These are phyloP conservation scores for Cephonodes hylas DNA, from an alignment of 2,888 invertebrate genomes.

Conservation along the genomic window DNA sequence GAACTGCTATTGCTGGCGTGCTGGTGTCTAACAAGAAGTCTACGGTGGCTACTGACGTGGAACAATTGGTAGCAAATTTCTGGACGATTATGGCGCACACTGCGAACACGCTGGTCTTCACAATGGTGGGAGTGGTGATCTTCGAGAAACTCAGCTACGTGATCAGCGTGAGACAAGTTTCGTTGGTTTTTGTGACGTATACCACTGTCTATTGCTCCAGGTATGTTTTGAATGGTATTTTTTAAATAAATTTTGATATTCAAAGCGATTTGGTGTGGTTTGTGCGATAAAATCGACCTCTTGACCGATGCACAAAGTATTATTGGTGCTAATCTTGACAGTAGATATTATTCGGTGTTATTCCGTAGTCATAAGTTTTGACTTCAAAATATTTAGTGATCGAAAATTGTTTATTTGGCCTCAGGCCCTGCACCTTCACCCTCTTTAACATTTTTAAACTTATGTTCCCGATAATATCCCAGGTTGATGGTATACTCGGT, in stretches of 20 bases:
- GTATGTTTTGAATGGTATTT: slow-evolving; percentile 28
- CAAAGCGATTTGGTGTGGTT: background rate
- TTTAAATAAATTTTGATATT: background rate
- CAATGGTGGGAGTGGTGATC: slow-evolving; percentile 82
- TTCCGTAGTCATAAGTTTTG: too few species aligned
- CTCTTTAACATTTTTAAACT: too few species aligned
- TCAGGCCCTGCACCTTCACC: too few species aligned
- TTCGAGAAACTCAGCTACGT: slow-evolving; percentile 74
- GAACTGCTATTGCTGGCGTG: slow-evolving; percentile 61
- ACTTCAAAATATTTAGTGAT: too few species aligned
- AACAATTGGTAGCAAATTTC: slow-evolving; percentile 55
- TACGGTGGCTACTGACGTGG: slow-evolving; percentile 64
- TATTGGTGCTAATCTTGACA: too few species aligned
- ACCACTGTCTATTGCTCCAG: slow-evolving; percentile 72
- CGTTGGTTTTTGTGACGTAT: slow-evolving; percentile 67
- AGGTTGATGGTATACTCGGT: slow-evolving; percentile 69
- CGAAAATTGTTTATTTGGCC: too few species aligned
- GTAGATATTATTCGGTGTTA: too few species aligned
- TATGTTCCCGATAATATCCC: too few species aligned
- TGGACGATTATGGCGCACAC: slow-evolving; percentile 61
- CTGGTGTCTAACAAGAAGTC: slow-evolving; percentile 62
- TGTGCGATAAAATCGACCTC: too few species aligned
- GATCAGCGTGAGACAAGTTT: slow-evolving; percentile 58
- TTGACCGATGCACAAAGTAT: too few species aligned
- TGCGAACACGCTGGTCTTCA: slow-evolving; percentile 81